phyloP scores from a whole-genome alignment of 30 jellyfish, hydroid and myxozoan species.

The Rhopilema esculentum region DNA sequence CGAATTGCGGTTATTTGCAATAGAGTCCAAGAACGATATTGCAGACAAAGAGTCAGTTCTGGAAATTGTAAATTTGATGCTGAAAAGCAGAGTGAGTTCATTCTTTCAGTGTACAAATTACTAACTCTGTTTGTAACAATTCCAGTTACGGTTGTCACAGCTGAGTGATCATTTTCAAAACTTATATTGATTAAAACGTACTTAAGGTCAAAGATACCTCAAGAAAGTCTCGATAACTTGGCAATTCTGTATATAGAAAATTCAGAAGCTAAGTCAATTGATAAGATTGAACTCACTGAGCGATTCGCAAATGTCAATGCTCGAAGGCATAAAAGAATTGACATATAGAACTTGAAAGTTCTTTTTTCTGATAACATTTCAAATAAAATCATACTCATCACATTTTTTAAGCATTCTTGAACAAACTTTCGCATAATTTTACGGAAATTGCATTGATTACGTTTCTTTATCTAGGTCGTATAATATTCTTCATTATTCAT shows the following conservation, averaged over 20 bases:
- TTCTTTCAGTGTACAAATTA: too few species aligned
- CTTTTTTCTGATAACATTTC: not conserved
- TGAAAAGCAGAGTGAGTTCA: too few species aligned
- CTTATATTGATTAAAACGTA: slow-evolving; percentile 47
- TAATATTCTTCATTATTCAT: too few species aligned
- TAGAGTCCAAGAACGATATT: too few species aligned
- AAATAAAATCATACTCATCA: too few species aligned
- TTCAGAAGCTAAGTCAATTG: slow-evolving; percentile 42
- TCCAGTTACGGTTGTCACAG: too few species aligned
- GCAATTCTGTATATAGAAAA: slow-evolving; percentile 48
- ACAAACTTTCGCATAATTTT: not conserved
- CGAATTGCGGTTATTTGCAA: too few species aligned
- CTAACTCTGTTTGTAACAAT: too few species aligned
- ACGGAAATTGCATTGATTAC: not conserved
- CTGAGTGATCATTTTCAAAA: slow-evolving; percentile 37
- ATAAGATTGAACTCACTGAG: slow-evolving; percentile 2
- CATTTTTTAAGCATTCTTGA: not conserved
- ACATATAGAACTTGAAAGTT: not conserved
- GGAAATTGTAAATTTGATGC: too few species aligned
- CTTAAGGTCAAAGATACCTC: slow-evolving; percentile 39
- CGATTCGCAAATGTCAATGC: slow-evolving; percentile 47
- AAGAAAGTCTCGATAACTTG: slow-evolving; percentile 17
- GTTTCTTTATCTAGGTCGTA: too few species aligned
- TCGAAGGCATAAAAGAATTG: slow-evolving; percentile 17
- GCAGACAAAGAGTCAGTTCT: too few species aligned